Percentiles rank a stretch among this genome's conserved stretches.
Conservation (phyloP, 2,888 invertebrate species). For the Lycaena phlaeas region DNA sequence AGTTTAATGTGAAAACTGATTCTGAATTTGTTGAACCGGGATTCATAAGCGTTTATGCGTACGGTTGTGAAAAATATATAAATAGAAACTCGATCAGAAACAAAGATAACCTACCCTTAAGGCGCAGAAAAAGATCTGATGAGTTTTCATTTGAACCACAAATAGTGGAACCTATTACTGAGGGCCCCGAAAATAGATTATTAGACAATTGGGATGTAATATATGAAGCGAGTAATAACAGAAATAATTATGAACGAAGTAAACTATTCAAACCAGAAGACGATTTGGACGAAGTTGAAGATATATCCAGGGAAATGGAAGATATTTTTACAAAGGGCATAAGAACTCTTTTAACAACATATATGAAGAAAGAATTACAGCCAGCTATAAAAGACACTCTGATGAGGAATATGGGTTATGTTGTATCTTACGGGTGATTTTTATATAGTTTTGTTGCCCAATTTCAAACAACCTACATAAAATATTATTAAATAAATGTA, state of each 20-base stretch:
- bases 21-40: conserved; percentile 89
- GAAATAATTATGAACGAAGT: conserved; percentile 58
- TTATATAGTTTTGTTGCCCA: background rate
- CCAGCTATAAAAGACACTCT: conserved; percentile 89
- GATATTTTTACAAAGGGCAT: conserved; percentile 89
- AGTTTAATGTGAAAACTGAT: conserved; percentile 83
- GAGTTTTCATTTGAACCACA: conserved; percentile 54
- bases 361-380: conserved; percentile 87
- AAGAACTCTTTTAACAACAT: conserved; percentile 82
- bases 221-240: conserved; percentile 44
- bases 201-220: conserved; percentile 45
- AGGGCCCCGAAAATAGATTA: conserved; percentile 35
- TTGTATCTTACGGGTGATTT: conserved; percentile 81
- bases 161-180: conserved; percentile 30
- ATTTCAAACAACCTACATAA: no score
- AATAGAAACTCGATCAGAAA: conserved; percentile 54
- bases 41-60: conserved; percentile 88
- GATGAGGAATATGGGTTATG: conserved; percentile 91
- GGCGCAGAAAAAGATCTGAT: conserved; percentile 46
- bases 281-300: conserved; percentile 74
- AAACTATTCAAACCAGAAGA: conserved; percentile 67
- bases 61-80: conserved; percentile 80
- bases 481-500: no score
- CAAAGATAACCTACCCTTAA: conserved; percentile 49
- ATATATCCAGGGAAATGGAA: conserved; percentile 86